Evolutionary conservation across 1,140 invertebrate genomes (phyloP).

Genomic region (Melitaea cinxia): DNA sequence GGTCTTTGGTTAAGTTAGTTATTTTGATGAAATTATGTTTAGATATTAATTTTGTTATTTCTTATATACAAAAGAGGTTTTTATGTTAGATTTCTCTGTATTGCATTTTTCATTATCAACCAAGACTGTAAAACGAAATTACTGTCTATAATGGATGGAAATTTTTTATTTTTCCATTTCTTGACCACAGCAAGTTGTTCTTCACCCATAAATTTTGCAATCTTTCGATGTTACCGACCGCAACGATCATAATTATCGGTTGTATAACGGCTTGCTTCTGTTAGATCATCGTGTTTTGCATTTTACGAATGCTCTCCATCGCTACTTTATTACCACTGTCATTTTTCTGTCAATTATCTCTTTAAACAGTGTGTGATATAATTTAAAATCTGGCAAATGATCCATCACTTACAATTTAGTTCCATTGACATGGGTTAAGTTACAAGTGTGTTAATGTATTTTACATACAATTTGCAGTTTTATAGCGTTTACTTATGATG

Average conservation of each 20-base stretch:
- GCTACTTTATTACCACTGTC: slow-evolving; percentile 50
- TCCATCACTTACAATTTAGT: slow-evolving; percentile 25
- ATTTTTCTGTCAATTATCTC: slow-evolving; percentile 46
- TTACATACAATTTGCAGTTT: background rate
- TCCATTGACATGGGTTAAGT: background rate
- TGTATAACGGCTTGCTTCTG: slow-evolving; percentile 52
- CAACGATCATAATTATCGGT: slow-evolving; percentile 56
- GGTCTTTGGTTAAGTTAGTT: slow-evolving; percentile 51
- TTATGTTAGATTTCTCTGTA: no score
- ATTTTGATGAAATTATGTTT: slow-evolving; percentile 14
- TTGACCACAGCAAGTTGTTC: slow-evolving; percentile 27
- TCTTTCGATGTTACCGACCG: slow-evolving; percentile 47
- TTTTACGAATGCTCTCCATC: slow-evolving; percentile 47
- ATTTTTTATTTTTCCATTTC: slow-evolving; percentile 3
- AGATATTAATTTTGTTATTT: background rate
- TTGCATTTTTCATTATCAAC: background rate
- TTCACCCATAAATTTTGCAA: slow-evolving; percentile 44
- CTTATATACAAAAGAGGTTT: no score
- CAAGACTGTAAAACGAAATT: background rate
- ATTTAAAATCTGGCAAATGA: slow-evolving; percentile 54
- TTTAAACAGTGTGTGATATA: slow-evolving; percentile 54
- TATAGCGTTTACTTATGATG: background rate
- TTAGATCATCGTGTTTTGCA: slow-evolving; percentile 57
- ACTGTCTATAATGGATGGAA: background rate
- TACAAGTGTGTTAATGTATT: background rate